Evolutionary conservation across 2,888 invertebrate genomes (phyloP), one percentile per base, ranked within the genome.

Genomic region (Mythimna lalbum): DNA sequence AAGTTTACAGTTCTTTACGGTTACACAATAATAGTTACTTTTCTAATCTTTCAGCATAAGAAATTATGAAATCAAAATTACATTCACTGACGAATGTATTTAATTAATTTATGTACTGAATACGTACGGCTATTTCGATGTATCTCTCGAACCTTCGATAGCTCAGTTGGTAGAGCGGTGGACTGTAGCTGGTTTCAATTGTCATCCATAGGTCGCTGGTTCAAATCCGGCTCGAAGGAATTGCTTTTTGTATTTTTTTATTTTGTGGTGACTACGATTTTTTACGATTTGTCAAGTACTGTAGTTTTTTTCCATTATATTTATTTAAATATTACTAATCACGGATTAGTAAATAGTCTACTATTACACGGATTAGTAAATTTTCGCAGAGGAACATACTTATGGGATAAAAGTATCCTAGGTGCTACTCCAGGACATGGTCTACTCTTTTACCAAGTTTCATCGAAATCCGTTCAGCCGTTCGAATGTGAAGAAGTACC

Each of bases 201-300:
- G 96, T 77, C 56, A 96, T 96, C 96, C 96, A 96, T 96, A 96
- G 96, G 96, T 96, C 96, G 96, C 96, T 96, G 96, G 96, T 96
- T 96, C 96, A 96, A 96, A 96, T 96, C 96, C 96, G 96, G 96
- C 95, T 96, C 96, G 96, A 96, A 96, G 96, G 96, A 96, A 53
- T 78, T 27, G 4, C 27, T 27, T 27, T 27, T 27, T 27, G 27
- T 27, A 27, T 27, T 27, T 27, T 27, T 66, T 66, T 50, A 5
- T 68, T 75, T 70, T 47, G 9, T 49, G 17, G 14, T 14, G 1
- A 2, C 1, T 2, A 21, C 0, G 19, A 17, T 19, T 19, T 63
- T 63, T 63, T 33, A 17, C 0, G 0, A 17, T 4, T 12, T 39
- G 0, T 0, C 14, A 43, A 19, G 43, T 17, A 43, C 5, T 17